Conservation (phyloP, 2,888 invertebrate species). For the Cybosia mesomella region DNA sequence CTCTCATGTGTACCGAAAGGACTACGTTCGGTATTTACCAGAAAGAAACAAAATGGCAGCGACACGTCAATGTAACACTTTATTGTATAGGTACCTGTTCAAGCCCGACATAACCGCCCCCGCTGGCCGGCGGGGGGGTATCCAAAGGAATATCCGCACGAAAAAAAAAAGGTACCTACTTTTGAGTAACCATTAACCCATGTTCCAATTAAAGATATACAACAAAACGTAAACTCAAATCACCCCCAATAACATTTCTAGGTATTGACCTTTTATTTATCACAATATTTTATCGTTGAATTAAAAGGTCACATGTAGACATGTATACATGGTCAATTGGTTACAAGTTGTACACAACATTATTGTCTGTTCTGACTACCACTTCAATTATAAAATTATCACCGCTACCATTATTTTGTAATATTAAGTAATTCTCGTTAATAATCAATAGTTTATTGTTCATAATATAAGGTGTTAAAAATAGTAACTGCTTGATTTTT, state of each 20-base stretch:
- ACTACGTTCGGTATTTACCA: no score
- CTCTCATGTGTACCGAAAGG: no score
- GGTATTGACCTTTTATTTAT: not conserved
- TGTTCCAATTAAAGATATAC: not conserved
- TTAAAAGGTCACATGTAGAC: not conserved
- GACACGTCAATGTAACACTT: no score
- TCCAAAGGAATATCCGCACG: no score
- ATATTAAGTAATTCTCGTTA: not conserved
- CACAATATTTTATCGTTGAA: not conserved
- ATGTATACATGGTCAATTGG: not conserved
- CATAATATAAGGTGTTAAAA: not conserved
- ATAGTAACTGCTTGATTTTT: no score
- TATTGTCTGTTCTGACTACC: not conserved
- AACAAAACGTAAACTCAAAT: not conserved
- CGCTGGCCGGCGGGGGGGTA: no score
- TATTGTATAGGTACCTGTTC: no score
- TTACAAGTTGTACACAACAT: not conserved
- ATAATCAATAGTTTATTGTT: not conserved
- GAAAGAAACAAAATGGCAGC: no score
- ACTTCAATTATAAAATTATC: not conserved
- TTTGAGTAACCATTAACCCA: no score
- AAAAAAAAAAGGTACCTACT: no score
- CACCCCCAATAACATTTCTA: constrained; percentile 4
- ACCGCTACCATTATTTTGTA: not conserved
- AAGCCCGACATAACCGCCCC: no score